These are phyloP conservation scores for Chinchilla lanigera DNA, from an alignment of 2,113 vertebrate species.

Conservation along the genomic window DNA sequence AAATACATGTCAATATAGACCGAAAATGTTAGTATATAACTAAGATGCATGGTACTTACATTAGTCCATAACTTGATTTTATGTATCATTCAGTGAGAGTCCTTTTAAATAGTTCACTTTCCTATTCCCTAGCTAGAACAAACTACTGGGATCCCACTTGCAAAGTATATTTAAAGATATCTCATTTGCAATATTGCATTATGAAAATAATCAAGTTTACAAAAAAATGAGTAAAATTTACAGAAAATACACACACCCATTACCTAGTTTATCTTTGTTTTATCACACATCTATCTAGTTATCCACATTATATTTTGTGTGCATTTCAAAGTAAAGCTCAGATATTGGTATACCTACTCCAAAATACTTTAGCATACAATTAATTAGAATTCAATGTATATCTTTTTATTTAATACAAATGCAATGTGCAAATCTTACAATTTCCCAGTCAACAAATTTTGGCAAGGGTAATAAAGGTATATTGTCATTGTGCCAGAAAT, in stretches of 20 bases:
- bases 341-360: neutral
- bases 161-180: slow-evolving; percentile 2
- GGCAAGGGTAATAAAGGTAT: neutral
- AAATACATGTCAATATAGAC: neutral
- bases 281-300: neutral
- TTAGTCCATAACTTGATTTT: neutral
- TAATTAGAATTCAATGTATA: neutral
- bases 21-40: too few species aligned
- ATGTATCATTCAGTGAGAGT: neutral
- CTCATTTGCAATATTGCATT: neutral
- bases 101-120: neutral
- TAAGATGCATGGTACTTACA: neutral
- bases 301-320: neutral
- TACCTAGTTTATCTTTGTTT: neutral
- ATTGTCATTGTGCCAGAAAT: neutral
- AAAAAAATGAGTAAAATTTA: neutral
- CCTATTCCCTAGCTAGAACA: neutral
- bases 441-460: neutral
- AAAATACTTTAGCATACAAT: neutral
- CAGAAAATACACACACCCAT: neutral
- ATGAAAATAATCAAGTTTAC: neutral
- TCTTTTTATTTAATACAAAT: neutral
- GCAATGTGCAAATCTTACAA: neutral
- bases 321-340: neutral
- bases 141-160: neutral